Evolutionary conservation across 2,113 vertebrate species (phyloP), one percentile per base, ranked within the genome.

Genomic region (Tangachromis dhanisi): DNA sequence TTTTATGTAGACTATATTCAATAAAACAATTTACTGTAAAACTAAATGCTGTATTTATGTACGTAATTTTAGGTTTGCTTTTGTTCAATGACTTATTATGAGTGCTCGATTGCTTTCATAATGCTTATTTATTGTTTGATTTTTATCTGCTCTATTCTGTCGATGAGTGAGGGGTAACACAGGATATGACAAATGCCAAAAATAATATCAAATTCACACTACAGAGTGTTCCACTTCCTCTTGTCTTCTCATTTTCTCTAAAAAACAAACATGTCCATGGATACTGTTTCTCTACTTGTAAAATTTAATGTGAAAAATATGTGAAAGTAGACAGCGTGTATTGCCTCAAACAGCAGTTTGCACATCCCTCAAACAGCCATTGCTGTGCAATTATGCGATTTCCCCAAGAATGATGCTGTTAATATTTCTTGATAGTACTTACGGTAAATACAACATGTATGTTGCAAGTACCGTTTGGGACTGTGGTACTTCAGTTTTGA

Each of bases 111-210:
- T 84, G 47, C 47, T 68, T 2, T 80, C 31, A 17, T 21, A 55
- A 31, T 21, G 7, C 4, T 83, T 88, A 35, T 89, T 90, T 86
- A 9, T 81, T 79, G 54, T 31, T 51, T 24, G 4, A 79, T 73
- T 85, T 21, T 63, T 63, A 53, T 83, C 29, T 5, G 14, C 17
- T 21, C 54, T 63, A 9, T 51, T 61, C 24, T 49, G n/a, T 66
- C 17, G 8, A 76, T 57, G 7, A 83, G 42, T 26, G n/a, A 88
- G 29, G 8, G 7, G n/a, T 83, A 81, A 7, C 49, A 35, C 83
- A 86, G 85, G 86, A 88, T 76, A 66, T 91, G 55, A 82, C 55
- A 92, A 78, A 21, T 5, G 78, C 87, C 89, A 89, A 73, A 78
- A 83, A 85, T 83, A 92, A 84, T 76, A 81, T 19, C 45, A 66